Evolutionary conservation across 2,888 invertebrate genomes (phyloP).

Genomic region (Agrochola macilenta): DNA sequence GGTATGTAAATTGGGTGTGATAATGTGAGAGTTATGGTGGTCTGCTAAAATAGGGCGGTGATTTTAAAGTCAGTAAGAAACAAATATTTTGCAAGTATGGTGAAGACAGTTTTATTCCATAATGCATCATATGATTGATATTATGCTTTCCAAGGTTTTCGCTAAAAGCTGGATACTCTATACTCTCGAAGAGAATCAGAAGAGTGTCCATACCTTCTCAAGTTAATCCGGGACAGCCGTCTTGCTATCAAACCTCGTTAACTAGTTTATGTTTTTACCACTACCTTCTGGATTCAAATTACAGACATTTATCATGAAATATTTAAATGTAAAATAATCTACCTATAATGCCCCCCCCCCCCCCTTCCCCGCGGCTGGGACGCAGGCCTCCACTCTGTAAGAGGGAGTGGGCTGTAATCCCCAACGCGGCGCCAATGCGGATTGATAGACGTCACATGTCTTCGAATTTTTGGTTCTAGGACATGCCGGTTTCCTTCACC

Average conservation of each 20-base stretch:
- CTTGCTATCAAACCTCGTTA: neutral
- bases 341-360: too few relatives aligned
- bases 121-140: neutral
- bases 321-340: too few relatives aligned
- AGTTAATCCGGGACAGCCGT: too few relatives aligned
- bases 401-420: too few relatives aligned
- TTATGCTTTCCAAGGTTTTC: neutral
- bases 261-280: neutral
- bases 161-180: neutral
- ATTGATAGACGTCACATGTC: too few relatives aligned
- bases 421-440: too few relatives aligned
- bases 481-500: too few relatives aligned
- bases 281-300: neutral
- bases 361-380: too few relatives aligned
- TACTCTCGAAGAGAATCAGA: neutral
- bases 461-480: too few relatives aligned
- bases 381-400: too few relatives aligned
- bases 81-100: neutral
- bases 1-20: slow-evolving; percentile 39
- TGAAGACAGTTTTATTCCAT: slow-evolving; percentile 3
- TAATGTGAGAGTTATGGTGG: slow-evolving; percentile 15
- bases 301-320: neutral
- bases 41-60: neutral
- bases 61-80: neutral
- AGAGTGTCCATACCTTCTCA: neutral